phyloP scores from a whole-genome alignment of 2,113 vertebrate genomes.

The Canis aureus region DNA sequence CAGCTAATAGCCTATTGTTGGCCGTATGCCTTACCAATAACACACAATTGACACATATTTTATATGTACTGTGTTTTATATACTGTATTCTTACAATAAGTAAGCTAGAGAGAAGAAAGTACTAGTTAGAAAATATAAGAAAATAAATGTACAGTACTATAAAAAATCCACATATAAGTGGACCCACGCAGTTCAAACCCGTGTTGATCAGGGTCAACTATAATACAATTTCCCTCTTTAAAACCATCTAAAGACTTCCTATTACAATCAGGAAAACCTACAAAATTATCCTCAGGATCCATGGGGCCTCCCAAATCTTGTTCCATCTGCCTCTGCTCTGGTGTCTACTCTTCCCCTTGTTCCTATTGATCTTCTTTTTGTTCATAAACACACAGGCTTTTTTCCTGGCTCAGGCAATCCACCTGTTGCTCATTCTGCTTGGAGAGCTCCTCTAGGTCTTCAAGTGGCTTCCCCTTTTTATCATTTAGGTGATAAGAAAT shows the following conservation, averaged over 20 bases:
- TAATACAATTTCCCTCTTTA: not conserved
- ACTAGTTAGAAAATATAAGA: not conserved
- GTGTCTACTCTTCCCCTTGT: not conserved
- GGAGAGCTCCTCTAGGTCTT: not conserved
- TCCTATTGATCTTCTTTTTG: not conserved
- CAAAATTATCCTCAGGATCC: not conserved
- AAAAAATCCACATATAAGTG: not conserved
- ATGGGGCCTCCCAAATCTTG: not conserved
- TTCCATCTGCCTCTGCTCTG: not conserved
- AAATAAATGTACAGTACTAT: not conserved
- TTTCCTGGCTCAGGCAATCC: not conserved
- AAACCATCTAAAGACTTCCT: not conserved
- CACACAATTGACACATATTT: not conserved
- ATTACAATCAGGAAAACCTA: not conserved
- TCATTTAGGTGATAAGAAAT: not conserved
- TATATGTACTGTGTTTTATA: not conserved
- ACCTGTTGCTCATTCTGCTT: not conserved
- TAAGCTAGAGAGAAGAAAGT: not conserved
- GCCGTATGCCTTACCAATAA: not conserved
- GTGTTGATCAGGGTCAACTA: not conserved
- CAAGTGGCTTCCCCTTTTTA: not conserved
- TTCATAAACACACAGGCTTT: not conserved
- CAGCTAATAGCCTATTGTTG: not conserved
- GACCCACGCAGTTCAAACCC: not conserved
- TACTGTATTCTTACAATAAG: not conserved